Evolutionary conservation across 2,797 vertebrate genomes (phyloP).

Genomic region (Lepilemur ruficaudatus): DNA sequence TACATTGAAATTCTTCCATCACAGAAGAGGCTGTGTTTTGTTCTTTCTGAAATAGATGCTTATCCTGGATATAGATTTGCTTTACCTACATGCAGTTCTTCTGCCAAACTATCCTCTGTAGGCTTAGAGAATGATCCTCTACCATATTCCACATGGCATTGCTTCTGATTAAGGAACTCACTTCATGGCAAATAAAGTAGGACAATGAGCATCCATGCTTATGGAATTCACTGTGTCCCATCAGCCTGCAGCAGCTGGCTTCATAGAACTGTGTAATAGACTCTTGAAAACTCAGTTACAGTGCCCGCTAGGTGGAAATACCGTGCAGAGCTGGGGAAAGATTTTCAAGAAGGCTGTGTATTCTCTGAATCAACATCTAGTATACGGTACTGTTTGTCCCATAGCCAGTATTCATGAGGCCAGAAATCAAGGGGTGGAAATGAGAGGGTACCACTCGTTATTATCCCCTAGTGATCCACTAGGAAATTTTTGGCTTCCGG

Average conservation of each 20-base stretch:
- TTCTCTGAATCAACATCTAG: neutral
- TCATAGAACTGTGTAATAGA: neutral
- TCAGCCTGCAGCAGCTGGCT: neutral
- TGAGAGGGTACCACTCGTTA: neutral
- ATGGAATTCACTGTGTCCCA: neutral
- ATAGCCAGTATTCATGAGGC: neutral
- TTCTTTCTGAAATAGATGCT: neutral
- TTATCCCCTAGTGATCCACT: neutral
- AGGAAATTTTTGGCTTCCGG: neutral
- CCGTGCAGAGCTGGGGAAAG: neutral
- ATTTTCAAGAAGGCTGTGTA: neutral
- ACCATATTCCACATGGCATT: neutral
- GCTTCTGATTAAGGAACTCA: neutral
- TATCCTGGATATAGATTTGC: neutral
- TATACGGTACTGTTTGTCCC: neutral
- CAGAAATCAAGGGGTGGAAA: neutral
- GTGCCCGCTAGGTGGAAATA: neutral
- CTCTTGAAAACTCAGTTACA: neutral
- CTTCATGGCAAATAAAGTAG: neutral
- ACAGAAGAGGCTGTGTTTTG: neutral
- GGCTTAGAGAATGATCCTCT: neutral
- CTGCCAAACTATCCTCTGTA: neutral
- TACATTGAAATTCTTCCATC: neutral
- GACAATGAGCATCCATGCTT: neutral
- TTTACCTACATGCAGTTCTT: neutral